phyloP scores from a whole-genome alignment of 2,113 vertebrate genomes.

The Hemicordylus capensis region DNA sequence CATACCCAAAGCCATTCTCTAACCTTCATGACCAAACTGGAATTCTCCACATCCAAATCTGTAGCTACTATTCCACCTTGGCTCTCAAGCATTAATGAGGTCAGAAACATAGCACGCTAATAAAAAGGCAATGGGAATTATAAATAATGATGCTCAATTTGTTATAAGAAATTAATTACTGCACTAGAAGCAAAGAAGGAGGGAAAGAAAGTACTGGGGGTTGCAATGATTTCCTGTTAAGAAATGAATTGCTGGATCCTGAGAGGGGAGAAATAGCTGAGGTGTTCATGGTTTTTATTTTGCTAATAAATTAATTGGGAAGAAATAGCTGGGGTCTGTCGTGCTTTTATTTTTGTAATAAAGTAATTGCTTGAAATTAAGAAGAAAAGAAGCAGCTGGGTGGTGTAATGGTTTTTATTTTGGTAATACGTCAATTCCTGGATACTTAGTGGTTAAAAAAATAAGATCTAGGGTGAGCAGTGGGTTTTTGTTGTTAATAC shows the following conservation, averaged over 20 bases:
- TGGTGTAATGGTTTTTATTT: slow-evolving; percentile 25
- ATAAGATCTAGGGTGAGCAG: background rate
- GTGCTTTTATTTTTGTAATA: slow-evolving; percentile 31
- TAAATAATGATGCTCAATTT: slow-evolving; percentile 1
- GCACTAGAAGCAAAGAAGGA: background rate
- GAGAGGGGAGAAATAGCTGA: slow-evolving; percentile 15
- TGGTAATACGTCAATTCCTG: slow-evolving; percentile 6
- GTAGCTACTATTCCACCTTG: background rate
- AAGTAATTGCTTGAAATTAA: slow-evolving; percentile 27
- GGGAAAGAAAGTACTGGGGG: background rate
- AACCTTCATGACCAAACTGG: background rate
- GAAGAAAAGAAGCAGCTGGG: slow-evolving; percentile 1
- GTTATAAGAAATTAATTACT: slow-evolving; percentile 9
- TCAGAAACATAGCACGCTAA: background rate
- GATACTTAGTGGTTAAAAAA: background rate
- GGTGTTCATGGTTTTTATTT: slow-evolving; percentile 27
- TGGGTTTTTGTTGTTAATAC: background rate
- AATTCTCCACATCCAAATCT: background rate
- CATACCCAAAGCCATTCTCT: background rate
- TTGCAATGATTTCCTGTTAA: slow-evolving; percentile 23
- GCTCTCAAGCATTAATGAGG: background rate
- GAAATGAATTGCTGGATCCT: slow-evolving; percentile 29
- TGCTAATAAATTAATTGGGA: slow-evolving; percentile 30
- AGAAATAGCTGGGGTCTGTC: slow-evolving; percentile 2
- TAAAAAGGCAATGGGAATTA: slow-evolving; percentile 1